Base-by-base conservation (phyloP, 2,888 invertebrate species). In the Lypha dubia region DNA sequence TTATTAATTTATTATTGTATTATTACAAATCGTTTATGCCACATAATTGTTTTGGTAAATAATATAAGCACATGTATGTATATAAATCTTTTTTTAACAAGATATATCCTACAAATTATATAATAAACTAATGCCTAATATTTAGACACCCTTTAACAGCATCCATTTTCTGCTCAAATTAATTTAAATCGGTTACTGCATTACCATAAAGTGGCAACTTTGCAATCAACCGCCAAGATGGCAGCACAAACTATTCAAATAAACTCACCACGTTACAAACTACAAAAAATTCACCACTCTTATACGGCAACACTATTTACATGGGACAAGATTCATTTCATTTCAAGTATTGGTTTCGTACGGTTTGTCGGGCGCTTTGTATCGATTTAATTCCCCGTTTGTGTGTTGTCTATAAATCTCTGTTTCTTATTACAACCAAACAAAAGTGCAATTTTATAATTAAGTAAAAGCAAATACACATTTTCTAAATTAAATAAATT, bases 361-460 rank as follows among this genome's bases (percentile, higher is more conserved):
- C 63, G 83, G 83, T 79, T 15, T 20, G 77, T 79, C 56, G 77
- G 44, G 8, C n/a, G 83, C 35, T 82, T 7, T 28, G 44, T 71
- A 79, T 83, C 79, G 75, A 83, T 83, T 83, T 75, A 79, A 77
- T 75, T n/a, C 79, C 63, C 74, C 41, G 70, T 75, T 79, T 83
- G 70, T 83, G 75, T 81, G 77, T 81, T 63, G 56, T 81, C 68
- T 38, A 13, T 38, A 13, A 38, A 70, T 56, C 44, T 35, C 24
- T 46, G 44, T 38, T 65, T 67, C 32, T 11, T 60, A 28, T 44
- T 44, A 77, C 38, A 70, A 13, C 20, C 68, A 44, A 70, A 70
- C 56, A 75, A 75, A 68, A 51, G 60, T 68, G 81, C 70, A 82
- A 76, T 71, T 68, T 82, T 70, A 56, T 71, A 58, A 82, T 75